Base-by-base conservation (phyloP, 2,113 vertebrate genomes). In the Halichoeres trimaculatus region DNA sequence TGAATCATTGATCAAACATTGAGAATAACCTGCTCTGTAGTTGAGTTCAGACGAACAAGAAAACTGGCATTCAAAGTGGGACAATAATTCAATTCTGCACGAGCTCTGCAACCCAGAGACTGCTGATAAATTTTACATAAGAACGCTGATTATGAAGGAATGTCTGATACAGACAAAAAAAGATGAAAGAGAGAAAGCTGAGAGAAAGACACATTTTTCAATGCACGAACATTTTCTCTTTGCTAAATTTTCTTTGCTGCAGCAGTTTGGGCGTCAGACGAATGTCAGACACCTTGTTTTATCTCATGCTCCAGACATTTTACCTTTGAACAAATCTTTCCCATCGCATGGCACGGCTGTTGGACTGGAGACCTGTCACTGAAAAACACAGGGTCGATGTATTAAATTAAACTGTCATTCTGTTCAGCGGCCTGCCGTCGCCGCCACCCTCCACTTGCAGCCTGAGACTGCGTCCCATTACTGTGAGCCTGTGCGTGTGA, bases 1-100 rank as follows among this genome's bases (percentile, higher is more conserved):
- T 76, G 19, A 70, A 77, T 79, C 20, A 70, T 76, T 48, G 16
- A 81, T 78, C 41, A 68, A 55, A 70, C 63, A 48, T 26, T 71
- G 22, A 22, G n/a, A 71, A 38, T 55, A 51, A 54, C 35, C 65
- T 71, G 56, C 6, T n/a, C 40, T 12, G 19, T 47, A 4, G 5
- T 12, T n/a, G 22, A 67, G 55, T 45, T 73, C 17, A 47, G 54
- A 0, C 1, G 0, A 13, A 40, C 35, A 1, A 8, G 14, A 61
- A 13, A 23, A 40, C 40, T 55, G n/a, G 20, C 38, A 53, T 43
- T 41, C 41, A 64, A 59, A 19, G 30, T 66, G 24, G 56, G 10
- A 20, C 35, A 45, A 22, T 61, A 10, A 70, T 47, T 66, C 5
- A 62, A 41, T 67, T 70, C 36, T 68, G n/a, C 17, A 68, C 23